Percentiles rank a stretch among this genome's conserved stretches.
Evolutionary conservation across 2,888 invertebrate genomes (phyloP).

Genomic region (Pristionchus japonicus): DNA sequence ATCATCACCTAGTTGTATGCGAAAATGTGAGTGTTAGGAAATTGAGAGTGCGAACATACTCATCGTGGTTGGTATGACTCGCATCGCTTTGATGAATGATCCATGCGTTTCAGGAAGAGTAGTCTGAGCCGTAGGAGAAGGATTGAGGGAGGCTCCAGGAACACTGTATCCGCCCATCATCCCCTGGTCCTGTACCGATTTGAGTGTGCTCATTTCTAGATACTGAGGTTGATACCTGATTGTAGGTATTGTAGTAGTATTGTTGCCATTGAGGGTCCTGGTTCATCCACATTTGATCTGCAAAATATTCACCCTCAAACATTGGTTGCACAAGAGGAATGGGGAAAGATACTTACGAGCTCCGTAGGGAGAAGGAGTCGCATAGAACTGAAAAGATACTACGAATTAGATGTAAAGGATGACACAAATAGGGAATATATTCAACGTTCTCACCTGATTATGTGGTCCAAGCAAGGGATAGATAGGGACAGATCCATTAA

Average conservation of each 20-base stretch:
- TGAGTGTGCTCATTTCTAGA: neutral
- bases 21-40: neutral
- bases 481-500: neutral
- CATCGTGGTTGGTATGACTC: neutral
- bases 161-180: slow-evolving; percentile 15
- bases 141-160: neutral
- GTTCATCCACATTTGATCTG: neutral
- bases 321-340: no score
- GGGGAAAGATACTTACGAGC: slow-evolving; percentile 5
- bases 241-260: neutral
- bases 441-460: neutral
- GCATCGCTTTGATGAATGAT: slow-evolving; percentile 21
- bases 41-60: neutral
- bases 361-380: neutral
- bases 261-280: neutral
- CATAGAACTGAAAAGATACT: neutral
- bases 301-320: no score
- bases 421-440: no score
- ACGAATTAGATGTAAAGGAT: no score
- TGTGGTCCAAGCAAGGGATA: neutral
- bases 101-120: neutral
- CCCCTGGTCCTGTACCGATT: neutral
- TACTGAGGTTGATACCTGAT: neutral
- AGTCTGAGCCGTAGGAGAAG: neutral
- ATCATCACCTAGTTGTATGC: no score